These are phyloP conservation scores for Ploceus nigricollis DNA, from an alignment of 2,113 vertebrate species.

Conservation along the genomic window DNA sequence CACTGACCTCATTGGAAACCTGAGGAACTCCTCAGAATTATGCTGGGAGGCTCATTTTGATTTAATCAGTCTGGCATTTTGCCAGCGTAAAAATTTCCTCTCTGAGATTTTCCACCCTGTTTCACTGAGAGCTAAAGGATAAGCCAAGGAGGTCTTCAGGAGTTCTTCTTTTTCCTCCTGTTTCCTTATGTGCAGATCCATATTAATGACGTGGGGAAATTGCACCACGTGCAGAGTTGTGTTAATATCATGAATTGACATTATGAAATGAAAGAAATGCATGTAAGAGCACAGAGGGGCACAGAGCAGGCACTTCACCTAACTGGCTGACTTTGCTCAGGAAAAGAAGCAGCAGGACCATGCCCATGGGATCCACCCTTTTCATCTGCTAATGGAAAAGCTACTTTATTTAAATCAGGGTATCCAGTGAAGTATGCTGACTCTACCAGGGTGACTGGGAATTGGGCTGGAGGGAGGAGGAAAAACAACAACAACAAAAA, in stretches of 20 bases:
- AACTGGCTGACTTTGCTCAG: neutral
- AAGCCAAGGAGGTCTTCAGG: neutral
- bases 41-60: neutral
- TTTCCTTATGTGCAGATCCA: neutral
- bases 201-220: neutral
- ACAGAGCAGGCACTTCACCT: neutral
- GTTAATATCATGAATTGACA: no score
- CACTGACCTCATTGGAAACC: conserved; percentile 36
- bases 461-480: neutral
- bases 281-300: neutral
- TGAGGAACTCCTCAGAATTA: neutral
- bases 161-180: neutral
- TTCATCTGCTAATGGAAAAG: neutral
- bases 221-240: neutral
- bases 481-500: neutral
- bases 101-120: neutral
- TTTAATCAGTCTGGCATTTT: neutral
- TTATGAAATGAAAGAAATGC: neutral
- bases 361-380: neutral
- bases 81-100: neutral
- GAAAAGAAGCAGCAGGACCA: neutral
- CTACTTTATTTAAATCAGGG: neutral
- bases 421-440: neutral
- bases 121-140: neutral
- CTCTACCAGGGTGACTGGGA: neutral